phyloP scores from a whole-genome alignment of 2,113 vertebrate genomes.

The Galemys pyrenaicus region DNA sequence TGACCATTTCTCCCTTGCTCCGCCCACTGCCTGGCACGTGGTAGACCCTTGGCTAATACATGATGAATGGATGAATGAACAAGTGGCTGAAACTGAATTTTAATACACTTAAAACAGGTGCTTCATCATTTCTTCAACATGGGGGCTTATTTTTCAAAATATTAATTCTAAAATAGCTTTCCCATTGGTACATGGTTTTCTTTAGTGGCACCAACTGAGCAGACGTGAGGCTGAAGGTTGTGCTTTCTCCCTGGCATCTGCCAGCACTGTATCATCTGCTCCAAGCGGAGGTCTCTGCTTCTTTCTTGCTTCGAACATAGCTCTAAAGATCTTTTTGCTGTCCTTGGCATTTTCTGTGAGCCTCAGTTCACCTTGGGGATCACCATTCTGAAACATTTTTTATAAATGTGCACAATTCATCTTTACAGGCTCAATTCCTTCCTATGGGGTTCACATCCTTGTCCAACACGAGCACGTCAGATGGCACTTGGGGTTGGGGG shows the following conservation, averaged over 20 bases:
- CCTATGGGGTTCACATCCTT: not conserved
- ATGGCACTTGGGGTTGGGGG: not conserved
- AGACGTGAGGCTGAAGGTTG: not conserved
- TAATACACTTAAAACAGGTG: not conserved
- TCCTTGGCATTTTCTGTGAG: slow-evolving; percentile 4
- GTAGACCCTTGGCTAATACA: not conserved
- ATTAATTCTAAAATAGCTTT: slow-evolving; percentile 32
- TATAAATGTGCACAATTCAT: not conserved
- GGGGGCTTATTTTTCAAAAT: slow-evolving; percentile 35
- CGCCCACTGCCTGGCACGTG: accelerated
- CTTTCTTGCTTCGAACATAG: slow-evolving; percentile 23
- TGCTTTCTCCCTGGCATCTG: not conserved
- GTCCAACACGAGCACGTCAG: not conserved
- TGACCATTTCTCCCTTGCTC: not conserved
- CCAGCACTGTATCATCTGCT: not conserved
- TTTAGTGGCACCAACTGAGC: not conserved
- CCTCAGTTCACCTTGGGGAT: not conserved
- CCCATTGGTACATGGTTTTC: not conserved
- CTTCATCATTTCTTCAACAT: slow-evolving; percentile 7
- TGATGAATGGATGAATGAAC: not conserved
- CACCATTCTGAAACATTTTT: not conserved
- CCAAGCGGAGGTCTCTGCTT: slow-evolving; percentile 12
- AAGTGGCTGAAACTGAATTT: not conserved
- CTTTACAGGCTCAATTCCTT: not conserved
- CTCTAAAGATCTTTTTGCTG: slow-evolving; percentile 16